Percentiles rank a stretch among this genome's conserved stretches.
Evolutionary conservation across 2,113 vertebrate genomes (phyloP).

Genomic region (Petroica traversi): DNA sequence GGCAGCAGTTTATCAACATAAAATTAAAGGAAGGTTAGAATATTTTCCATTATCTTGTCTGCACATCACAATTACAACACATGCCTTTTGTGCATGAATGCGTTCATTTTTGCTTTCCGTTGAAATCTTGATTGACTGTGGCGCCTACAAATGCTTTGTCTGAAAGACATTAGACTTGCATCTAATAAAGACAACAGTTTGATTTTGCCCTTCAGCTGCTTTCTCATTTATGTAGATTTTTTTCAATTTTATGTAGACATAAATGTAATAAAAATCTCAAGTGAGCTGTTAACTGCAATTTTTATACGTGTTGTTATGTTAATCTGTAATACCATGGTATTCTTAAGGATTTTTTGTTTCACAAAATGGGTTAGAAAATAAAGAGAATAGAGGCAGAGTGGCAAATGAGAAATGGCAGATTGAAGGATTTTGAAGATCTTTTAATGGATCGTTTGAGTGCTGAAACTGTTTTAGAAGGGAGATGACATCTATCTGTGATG

Average conservation of each 20-base stretch:
- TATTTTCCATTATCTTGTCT: constrained; percentile 90
- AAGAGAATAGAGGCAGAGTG: constrained; percentile 4
- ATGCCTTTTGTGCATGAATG: constrained; percentile 85
- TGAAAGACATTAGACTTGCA: constrained; percentile 81
- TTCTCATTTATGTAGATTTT: constrained; percentile 71
- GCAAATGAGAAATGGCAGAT: constrained; percentile 21
- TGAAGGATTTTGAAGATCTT: constrained; percentile 32
- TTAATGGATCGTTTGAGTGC: constrained; percentile 8
- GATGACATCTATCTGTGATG: background rate
- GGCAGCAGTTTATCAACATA: constrained; percentile 76
- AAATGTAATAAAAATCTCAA: constrained; percentile 71
- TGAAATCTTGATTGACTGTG: constrained; percentile 90
- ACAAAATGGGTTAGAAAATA: constrained; percentile 37
- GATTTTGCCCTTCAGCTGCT: constrained; percentile 76
- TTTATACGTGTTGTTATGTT: constrained; percentile 47
- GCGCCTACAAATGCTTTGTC: constrained; percentile 83
- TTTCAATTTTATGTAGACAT: constrained; percentile 59
- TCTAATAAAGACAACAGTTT: constrained; percentile 84
- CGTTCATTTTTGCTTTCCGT: constrained; percentile 81
- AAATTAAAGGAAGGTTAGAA: constrained; percentile 79
- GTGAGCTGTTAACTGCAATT: constrained; percentile 57
- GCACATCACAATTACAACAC: constrained; percentile 82
- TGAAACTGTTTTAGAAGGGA: constrained; percentile 1
- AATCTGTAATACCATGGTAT: constrained; percentile 9
- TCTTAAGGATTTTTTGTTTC: constrained; percentile 48